Evolutionary conservation across 2,888 invertebrate species (phyloP).

Genomic region (Boloria euphrosyne): DNA sequence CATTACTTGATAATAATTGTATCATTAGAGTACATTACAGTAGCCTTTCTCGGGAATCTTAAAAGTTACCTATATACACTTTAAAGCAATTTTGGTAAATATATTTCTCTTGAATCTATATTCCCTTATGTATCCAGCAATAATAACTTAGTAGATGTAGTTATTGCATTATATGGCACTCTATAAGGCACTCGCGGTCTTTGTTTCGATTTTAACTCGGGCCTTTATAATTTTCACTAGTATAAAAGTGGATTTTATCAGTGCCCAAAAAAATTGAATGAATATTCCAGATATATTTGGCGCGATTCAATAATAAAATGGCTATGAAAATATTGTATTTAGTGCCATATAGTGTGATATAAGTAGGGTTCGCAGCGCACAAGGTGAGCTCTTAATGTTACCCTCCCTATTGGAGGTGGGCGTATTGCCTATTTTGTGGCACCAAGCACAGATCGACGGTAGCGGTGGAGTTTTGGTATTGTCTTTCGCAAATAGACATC

Average conservation of each 20-base stretch:
- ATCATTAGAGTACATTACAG: constrained; percentile 82
- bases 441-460: constrained; percentile 77
- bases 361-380: constrained; percentile 81
- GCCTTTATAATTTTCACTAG: constrained; percentile 19
- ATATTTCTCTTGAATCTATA: constrained; percentile 81
- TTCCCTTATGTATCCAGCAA: constrained; percentile 82
- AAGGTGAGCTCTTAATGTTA: constrained; percentile 80
- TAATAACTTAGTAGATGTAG: constrained; percentile 80
- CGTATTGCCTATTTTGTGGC: constrained; percentile 80
- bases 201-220: constrained; percentile 9
- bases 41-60: constrained; percentile 81
- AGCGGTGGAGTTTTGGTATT: constrained; percentile 66
- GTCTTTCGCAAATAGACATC: constrained; percentile 42
- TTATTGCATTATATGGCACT: constrained; percentile 68
- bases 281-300: background rate
- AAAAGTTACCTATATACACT: constrained; percentile 82
- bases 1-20: constrained; percentile 82
- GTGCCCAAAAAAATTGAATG: constrained; percentile 4
- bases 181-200: constrained; percentile 41
- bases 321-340: constrained; percentile 45
- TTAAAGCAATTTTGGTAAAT: constrained; percentile 78
- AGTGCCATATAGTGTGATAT: constrained; percentile 62
- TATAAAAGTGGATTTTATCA: constrained; percentile 8
- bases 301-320: constrained; percentile 8
- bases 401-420: constrained; percentile 83